Conservation (phyloP, 1,140 invertebrate genomes). For the Asbolus verrucosus region DNA sequence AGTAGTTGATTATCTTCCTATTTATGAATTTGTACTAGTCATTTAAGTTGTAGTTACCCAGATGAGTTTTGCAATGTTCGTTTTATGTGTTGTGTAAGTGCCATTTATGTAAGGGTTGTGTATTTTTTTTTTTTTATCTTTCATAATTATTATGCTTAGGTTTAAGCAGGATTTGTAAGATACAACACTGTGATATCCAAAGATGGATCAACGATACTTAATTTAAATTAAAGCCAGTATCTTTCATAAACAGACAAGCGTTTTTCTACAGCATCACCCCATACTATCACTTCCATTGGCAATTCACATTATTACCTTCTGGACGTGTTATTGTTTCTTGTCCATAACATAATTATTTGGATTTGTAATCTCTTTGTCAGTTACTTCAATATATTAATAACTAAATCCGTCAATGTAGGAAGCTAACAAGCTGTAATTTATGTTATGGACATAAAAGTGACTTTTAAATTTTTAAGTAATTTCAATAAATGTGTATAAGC, state of each 20-base stretch:
- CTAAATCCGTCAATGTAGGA: no score
- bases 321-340: no score
- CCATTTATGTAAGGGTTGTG: conserved; percentile 50
- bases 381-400: no score
- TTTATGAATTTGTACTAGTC: conserved; percentile 47
- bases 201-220: conserved; percentile 55
- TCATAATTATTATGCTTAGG: conserved; percentile 26
- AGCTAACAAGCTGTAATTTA: no score
- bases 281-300: no score
- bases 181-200: conserved; percentile 58
- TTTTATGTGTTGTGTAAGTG: conserved; percentile 53
- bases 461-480: no score
- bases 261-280: background rate
- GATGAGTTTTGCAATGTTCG: conserved; percentile 42
- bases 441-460: no score
- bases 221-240: conserved; percentile 54
- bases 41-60: conserved; percentile 45
- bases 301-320: no score
- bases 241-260: conserved; percentile 49
- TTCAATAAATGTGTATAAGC: no score
- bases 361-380: no score
- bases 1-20: conserved; percentile 38
- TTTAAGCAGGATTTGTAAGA: conserved; percentile 54
- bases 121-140: conserved; percentile 39
- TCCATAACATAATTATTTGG: no score